Conservation (phyloP, 2,797 vertebrate species). For the Phoeniculus purpureus region DNA sequence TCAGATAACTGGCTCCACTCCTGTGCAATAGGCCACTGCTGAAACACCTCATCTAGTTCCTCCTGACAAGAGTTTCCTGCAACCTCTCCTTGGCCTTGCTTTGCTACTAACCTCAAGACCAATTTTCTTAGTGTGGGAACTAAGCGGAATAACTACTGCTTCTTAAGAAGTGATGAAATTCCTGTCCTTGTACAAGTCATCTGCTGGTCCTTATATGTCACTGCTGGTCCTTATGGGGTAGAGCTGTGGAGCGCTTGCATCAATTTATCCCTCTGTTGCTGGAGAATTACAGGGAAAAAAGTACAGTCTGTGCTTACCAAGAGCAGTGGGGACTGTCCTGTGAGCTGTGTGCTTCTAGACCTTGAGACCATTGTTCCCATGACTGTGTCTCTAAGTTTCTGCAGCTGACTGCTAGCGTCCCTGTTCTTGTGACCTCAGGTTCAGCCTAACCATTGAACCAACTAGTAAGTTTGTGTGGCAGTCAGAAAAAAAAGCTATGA, state of each 20-base stretch:
- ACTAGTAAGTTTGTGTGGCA: slow-evolving; percentile 17
- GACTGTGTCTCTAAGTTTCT: background rate
- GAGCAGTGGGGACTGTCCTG: background rate
- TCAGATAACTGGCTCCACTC: background rate
- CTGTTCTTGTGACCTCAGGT: background rate
- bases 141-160: background rate
- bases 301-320: background rate
- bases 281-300: background rate
- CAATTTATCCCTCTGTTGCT: background rate
- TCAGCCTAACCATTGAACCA: slow-evolving; percentile 17
- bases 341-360: background rate
- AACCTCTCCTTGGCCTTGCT: background rate
- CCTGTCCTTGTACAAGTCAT: background rate
- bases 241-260: background rate
- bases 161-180: background rate
- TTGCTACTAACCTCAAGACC: background rate
- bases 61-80: background rate
- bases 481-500: slow-evolving; percentile 26
- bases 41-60: background rate
- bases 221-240: background rate
- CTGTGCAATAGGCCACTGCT: background rate
- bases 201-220: background rate
- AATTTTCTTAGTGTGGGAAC: background rate
- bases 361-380: background rate
- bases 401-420: background rate